Conservation (phyloP, 2,113 vertebrate species). For the Embiotoca jacksoni region DNA sequence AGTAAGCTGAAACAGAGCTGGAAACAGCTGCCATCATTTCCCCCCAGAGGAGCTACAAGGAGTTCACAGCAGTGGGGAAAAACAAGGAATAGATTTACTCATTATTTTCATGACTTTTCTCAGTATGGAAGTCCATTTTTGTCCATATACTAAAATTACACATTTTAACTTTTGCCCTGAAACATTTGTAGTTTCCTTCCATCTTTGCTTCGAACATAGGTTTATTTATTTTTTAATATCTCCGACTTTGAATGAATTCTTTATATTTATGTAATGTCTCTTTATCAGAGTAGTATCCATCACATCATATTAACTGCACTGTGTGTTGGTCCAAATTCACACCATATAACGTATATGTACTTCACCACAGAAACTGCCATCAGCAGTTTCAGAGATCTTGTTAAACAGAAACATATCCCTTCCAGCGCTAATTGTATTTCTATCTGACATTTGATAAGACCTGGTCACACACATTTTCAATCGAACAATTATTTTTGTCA, state of each 20-base stretch:
- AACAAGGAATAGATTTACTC: conserved; percentile 36
- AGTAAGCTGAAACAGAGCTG: conserved; percentile 53
- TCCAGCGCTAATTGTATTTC: too few relatives aligned
- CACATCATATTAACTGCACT: neutral
- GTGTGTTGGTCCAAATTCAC: neutral
- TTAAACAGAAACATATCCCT: too few relatives aligned
- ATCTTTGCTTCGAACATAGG: neutral
- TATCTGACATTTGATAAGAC: too few relatives aligned
- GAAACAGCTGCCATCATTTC: conserved; percentile 59
- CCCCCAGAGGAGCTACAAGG: conserved; percentile 45
- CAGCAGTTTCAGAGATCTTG: too few relatives aligned
- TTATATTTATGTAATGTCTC: neutral
- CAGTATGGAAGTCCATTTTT: neutral
- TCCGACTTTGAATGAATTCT: neutral
- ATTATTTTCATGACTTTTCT: conserved; percentile 8
- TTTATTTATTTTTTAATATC: neutral
- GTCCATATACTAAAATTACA: neutral
- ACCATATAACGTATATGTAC: too few relatives aligned
- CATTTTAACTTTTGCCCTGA: neutral
- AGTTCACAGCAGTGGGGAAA: conserved; percentile 49
- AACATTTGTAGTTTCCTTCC: neutral
- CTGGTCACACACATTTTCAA: too few relatives aligned
- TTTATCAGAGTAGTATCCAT: neutral
- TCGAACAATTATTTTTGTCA: too few relatives aligned
- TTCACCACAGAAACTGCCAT: too few relatives aligned